Base-by-base conservation (phyloP, 2,888 invertebrate species). In the Hedya salicella region DNA sequence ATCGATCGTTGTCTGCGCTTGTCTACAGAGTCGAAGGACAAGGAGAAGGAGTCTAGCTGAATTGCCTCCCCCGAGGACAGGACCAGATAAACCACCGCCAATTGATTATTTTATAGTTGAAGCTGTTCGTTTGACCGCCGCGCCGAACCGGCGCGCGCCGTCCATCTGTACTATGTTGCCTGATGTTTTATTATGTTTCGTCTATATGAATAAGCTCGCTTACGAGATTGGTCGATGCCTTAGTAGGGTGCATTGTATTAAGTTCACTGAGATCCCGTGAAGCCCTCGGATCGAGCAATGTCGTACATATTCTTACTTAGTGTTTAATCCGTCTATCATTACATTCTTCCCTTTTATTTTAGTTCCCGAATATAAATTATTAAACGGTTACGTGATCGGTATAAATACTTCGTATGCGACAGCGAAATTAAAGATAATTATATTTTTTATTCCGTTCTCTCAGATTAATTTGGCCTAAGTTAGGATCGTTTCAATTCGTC, bases 41-140 rank as follows among this genome's bases (percentile, higher is more conserved):
- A 95, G 78, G 94, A 95, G 82, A 95, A 95, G 80, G 94, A 95
- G 87, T 94, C 94, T 67, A 94, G 94, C 93, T 95, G 94, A 95
- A 94, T 93, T 83, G 85, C 79, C 86, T 86, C 82, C 76, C 79
- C 75, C 70, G 78, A 83, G 82, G 79, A 87, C 84, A 86, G 88
- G 90, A 89, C 81, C 88, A 87, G 82, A 89, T 82, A 88, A 91
- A 92, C 92, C 92, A 92, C 92, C 92, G 92, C 92, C 87, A 86
- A 89, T 88, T 87, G 87, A 87, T 91, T 90, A 90, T 88, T 88
- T 91, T 89, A 89, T 81, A 86, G 87, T 89, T 84, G 86, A 84
- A 78, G 78, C 75, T 76, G 77, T 75, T 76, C 71, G 83, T 82
- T 79, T 77, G 73, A 74, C 75, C 75, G 74, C 78, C 80, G 77